Conservation (phyloP, 2,888 invertebrate genomes). For the Drosophila hamatofila region DNA sequence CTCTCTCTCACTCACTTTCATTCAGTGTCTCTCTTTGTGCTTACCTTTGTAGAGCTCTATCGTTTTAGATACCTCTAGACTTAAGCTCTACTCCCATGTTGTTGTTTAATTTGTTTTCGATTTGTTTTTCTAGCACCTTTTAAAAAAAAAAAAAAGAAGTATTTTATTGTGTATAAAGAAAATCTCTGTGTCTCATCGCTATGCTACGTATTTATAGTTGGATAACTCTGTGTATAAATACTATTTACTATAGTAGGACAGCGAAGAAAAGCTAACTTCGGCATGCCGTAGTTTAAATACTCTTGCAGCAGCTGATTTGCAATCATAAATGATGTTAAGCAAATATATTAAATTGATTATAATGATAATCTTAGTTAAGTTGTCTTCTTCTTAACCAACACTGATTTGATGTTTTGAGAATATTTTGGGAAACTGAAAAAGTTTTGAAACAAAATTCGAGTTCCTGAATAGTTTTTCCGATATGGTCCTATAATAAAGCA, state of each 20-base stretch:
- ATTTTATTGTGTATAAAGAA: constrained; percentile 39
- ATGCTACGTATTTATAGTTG: constrained; percentile 30
- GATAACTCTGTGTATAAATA: constrained; percentile 40
- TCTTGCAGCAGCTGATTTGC: background rate
- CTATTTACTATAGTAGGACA: constrained; percentile 15
- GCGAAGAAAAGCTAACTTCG: background rate
- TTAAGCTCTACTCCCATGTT: constrained; percentile 28
- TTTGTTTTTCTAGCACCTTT: constrained; percentile 12
- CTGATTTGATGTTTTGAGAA: background rate
- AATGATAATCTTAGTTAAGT: background rate
- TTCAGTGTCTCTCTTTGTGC: constrained; percentile 5
- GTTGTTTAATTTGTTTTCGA: constrained; percentile 35
- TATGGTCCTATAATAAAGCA: background rate
- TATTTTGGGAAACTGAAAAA: background rate
- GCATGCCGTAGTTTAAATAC: background rate
- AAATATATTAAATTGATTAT: too few species aligned
- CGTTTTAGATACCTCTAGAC: constrained; percentile 7
- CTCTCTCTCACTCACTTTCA: background rate
- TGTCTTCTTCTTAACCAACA: too few species aligned
- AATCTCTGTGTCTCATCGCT: constrained; percentile 39
- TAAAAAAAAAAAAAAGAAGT: background rate
- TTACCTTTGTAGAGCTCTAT: constrained; percentile 16
- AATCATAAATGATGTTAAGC: too few species aligned
- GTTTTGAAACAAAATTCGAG: background rate
- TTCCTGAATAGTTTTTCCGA: background rate